Evolutionary conservation across 2,113 vertebrate genomes (phyloP).

Genomic region (Agelaius phoeniceus): DNA sequence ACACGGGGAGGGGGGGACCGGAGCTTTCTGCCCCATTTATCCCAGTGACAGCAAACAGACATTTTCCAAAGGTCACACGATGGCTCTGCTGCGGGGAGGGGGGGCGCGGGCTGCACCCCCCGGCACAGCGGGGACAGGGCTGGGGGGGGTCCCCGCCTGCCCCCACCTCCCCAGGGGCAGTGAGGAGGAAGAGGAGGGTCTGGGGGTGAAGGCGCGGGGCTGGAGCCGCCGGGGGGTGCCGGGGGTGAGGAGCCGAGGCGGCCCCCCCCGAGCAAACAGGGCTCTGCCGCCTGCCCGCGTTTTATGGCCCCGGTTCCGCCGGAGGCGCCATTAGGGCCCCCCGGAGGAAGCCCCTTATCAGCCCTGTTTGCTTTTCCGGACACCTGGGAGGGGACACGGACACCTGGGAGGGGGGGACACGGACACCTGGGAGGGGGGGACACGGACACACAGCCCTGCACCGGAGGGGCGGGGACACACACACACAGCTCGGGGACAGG

Average conservation of each 20-base stretch:
- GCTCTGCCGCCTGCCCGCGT: background rate
- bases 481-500: background rate
- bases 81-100: background rate
- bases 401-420: too few relatives aligned
- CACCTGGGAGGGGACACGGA: too few relatives aligned
- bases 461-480: background rate
- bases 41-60: background rate
- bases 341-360: constrained; percentile 3
- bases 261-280: background rate
- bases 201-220: background rate
- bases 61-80: constrained; percentile 35
- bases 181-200: background rate
- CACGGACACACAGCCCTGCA: too few relatives aligned
- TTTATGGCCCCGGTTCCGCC: constrained; percentile 36
- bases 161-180: background rate
- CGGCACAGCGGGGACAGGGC: background rate
- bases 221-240: background rate
- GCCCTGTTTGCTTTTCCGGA: background rate
- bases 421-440: too few relatives aligned
- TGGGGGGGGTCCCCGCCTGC: fast-evolving
- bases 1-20: background rate
- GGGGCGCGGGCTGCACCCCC: background rate
- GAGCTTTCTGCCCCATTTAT: constrained; percentile 37
- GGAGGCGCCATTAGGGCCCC: background rate
- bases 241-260: background rate